Conservation (phyloP, 2,113 vertebrate genomes). For the Dendrocopos noguchii region DNA sequence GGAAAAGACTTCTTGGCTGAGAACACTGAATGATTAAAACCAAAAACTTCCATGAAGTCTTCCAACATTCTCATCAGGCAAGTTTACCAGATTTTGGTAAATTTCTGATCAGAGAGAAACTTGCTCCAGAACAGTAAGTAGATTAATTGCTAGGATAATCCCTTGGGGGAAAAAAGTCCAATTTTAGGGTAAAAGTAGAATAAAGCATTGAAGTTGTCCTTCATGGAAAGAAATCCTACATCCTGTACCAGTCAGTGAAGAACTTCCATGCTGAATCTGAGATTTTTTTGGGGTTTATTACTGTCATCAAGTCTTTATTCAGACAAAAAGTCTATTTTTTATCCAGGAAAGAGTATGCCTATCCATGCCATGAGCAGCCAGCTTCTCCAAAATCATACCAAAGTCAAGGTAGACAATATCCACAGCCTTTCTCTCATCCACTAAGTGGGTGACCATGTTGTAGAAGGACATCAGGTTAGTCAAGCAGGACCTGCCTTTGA, state of each 20-base stretch:
- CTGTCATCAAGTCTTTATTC: not conserved
- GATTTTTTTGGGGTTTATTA: not conserved
- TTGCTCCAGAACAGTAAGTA: not conserved
- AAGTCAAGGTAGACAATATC: too few relatives aligned
- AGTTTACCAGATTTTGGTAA: not conserved
- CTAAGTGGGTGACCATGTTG: too few relatives aligned
- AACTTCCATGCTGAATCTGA: not conserved
- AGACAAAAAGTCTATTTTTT: not conserved
- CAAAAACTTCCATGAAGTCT: not conserved
- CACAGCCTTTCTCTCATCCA: too few relatives aligned
- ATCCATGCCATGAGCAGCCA: too few relatives aligned
- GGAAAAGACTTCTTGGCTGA: not conserved
- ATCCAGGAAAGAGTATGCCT: too few relatives aligned
- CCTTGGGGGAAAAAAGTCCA: rapidly evolving
- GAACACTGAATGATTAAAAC: not conserved
- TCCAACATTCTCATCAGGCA: not conserved
- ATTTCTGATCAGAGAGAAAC: not conserved
- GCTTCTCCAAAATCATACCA: too few relatives aligned
- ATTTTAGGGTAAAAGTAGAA: not conserved
- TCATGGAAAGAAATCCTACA: not conserved
- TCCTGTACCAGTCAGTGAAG: not conserved
- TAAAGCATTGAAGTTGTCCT: not conserved
- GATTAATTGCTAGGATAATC: not conserved
- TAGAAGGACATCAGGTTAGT: too few relatives aligned
- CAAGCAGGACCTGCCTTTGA: too few relatives aligned